phyloP scores from a whole-genome alignment of 2,888 invertebrate species.

The Ennomos quercinarius region DNA sequence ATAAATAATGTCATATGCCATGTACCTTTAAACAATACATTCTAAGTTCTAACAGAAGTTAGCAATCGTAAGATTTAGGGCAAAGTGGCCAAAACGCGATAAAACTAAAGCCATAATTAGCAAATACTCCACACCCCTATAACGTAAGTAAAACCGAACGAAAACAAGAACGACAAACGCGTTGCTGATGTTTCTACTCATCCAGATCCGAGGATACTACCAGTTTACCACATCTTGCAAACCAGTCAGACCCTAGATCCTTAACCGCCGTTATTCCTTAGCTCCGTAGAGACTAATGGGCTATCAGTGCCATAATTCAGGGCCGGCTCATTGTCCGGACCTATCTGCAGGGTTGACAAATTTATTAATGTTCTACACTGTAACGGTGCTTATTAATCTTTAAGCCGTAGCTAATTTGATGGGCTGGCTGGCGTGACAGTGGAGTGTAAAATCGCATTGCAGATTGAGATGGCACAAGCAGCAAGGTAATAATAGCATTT shows the following conservation, averaged over 20 bases:
- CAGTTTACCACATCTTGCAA: slow-evolving; percentile 31
- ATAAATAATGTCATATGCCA: too few species aligned
- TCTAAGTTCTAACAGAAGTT: too few species aligned
- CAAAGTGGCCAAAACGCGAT: too few species aligned
- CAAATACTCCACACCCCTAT: too few species aligned
- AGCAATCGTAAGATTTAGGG: too few species aligned
- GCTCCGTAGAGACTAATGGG: slow-evolving; percentile 80
- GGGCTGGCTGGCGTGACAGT: slow-evolving; percentile 32
- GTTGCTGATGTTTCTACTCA: too few species aligned
- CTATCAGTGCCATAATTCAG: slow-evolving; percentile 77
- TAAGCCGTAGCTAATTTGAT: slow-evolving; percentile 69
- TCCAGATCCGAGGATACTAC: not conserved
- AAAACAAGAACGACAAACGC: too few species aligned
- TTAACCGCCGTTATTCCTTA: slow-evolving; percentile 70
- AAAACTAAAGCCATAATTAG: too few species aligned
- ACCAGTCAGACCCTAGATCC: slow-evolving; percentile 54
- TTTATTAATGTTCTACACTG: slow-evolving; percentile 80
- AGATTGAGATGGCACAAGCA: not conserved
- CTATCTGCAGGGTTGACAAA: slow-evolving; percentile 82
- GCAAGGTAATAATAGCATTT: too few species aligned
- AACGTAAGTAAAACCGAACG: too few species aligned
- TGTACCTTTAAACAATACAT: too few species aligned
- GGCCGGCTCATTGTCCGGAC: slow-evolving; percentile 77
- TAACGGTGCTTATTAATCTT: slow-evolving; percentile 73
- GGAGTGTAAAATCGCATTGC: slow-evolving; percentile 24